Evolutionary conservation across 2,113 vertebrate species (phyloP), one percentile per base, ranked within the genome.

Genomic region (Channa maculata): DNA sequence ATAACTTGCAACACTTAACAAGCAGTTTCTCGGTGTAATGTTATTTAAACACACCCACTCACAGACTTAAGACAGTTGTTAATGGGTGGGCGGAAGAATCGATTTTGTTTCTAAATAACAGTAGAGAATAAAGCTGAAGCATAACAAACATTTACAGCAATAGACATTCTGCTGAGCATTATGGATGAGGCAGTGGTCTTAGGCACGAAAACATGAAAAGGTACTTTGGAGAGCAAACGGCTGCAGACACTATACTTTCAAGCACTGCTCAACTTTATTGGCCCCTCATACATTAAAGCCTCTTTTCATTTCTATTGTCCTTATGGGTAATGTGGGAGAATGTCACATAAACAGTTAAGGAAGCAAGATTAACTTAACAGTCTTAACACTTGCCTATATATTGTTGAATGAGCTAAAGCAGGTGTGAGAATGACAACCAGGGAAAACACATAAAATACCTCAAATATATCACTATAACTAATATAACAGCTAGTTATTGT

Each of bases 241-340:
- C 79, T 88, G 86, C 89, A 89, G 83, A 86, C 71, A 71, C 63
- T 33, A 67, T 52, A 77, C 70, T 81, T 88, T 65, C 55, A 57
- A 41, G 61, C 70, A 69, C 3, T 79, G 75, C 72, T 80, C 77
- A 46, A 71, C 64, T 86, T 83, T 83, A 79, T 71, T 77, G 74
- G 79, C 59, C 71, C 75, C 49, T n/a, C 46, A 65, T 80, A 84
- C 65, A 77, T 52, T 72, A 55, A 79, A 58, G 12, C 9, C 38
- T 50, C 2, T 61, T 71, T 33, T 37, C 1, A 36, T 52, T 75
- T 36, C 36, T 50, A 68, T 11, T 43, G 10, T 11, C 49, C 48
- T 66, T 60, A 65, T 38, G 41, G 34, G 69, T 43, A 63, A 4
- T 24, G 55, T 70, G 33, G 54, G 34, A 65, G 46, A 48, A 48